Base-by-base conservation (phyloP, 2,888 invertebrate genomes). In the Thyatira batis region DNA sequence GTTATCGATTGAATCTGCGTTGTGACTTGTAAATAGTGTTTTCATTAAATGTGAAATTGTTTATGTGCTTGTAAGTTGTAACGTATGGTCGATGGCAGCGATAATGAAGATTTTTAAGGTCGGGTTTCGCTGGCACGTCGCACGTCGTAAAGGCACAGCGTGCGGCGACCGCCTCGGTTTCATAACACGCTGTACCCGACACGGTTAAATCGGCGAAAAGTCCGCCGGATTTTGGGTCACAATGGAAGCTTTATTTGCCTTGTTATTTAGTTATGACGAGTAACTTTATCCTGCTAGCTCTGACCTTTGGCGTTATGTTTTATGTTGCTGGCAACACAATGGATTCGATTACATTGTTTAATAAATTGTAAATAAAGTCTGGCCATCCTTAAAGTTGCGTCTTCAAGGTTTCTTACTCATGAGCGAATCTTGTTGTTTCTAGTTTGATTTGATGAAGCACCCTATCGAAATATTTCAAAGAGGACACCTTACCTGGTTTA, bases 31-130 rank as follows among this genome's bases (percentile, higher is more conserved):
- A 70, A 72, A 76, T 72, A 65, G 68, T 61, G 53, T 77, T 76
- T 75, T 65, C 73, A 71, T 73, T 66, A 63, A 74, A 69, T 72
- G 70, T 66, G 62, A 71, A 68, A 69, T 80, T 74, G 78, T 84
- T 84, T 82, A 81, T 82, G 70, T 53, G 53, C 53, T 61, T 67
- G 70, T 65, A 53, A 56, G 63, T 64, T 65, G 62, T 76, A 78
- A 83, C 61, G 66, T 76, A 82, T 75, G 69, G 76, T 73, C 72
- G 82, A 80, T 81, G 78, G 72, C 63, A 57, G 73, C 68, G 82
- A 85, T 86, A 84, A 84, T 85, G 81, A 82, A 83, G 84, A 82
- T 73, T 76, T 80, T 73, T n/a, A 78, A 79, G 83, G 70, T 85
- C 84, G 63, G 69, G 80, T 87, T 86, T 78, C 85, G 71, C 64